Base-by-base conservation (phyloP, 1,140 invertebrate species). In the Lepeophtheirus salmonis region DNA sequence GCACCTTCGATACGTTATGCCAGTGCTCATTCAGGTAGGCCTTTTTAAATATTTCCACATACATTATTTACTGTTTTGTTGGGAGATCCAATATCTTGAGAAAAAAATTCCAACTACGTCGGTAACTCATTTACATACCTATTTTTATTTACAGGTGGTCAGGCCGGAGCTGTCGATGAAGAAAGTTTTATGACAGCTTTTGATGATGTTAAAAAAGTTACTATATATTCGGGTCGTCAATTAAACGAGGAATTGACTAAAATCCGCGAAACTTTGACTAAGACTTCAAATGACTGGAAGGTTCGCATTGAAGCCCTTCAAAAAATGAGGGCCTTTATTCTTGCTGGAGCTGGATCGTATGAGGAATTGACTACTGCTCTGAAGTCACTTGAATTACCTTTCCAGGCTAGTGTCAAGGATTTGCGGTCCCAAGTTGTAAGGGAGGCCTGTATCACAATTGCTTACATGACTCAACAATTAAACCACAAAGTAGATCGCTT, bases 361-460 rank as follows among this genome's bases (percentile, higher is more conserved):
- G 82, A 86, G 49, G 89, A 90, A 66, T 92, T 96, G 70, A 75
- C 77, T 56, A 77, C 78, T 13, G 78, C 80, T 62, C 72, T 96
- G n/a, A 82, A 86, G 67, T 78, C 77, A 60, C 68, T 92, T 50
- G 88, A 91, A 61, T 75, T 82, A 61, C 75, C 86, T 12, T 84
- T 97, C 66, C 79, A 89, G 57, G 76, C 79, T 17, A 83, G 86
- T 56, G 79, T 90, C 62, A 89, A 86, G 74, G 92, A 97, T 75
- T 75, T 97, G 1, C 76, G 92, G 67, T 91, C 71, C 25, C 73
- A 76, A 64, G 74, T 96, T 58, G 89, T 90, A 0, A 76, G 92
- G 62, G 94, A 97, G 72, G 86, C 86, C 0, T 96, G 90, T 70
- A 87, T 97, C 52, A 89, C 90, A 1, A 80, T 97, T 61, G 89